phyloP scores from a whole-genome alignment of 2,888 invertebrate genomes.

The Coenonympha glycerion region DNA sequence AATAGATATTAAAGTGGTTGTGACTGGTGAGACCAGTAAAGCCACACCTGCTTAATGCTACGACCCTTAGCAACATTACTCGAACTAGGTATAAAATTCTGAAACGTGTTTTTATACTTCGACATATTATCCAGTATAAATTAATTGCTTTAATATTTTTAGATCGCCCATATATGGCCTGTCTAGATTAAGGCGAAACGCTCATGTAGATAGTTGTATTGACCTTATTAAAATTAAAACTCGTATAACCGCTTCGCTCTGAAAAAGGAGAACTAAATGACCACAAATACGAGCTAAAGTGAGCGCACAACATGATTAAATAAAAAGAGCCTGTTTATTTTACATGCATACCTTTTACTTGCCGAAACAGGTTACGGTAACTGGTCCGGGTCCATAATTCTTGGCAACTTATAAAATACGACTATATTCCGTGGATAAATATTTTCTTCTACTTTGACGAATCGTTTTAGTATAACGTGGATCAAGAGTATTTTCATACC shows the following conservation, averaged over 20 bases:
- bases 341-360: slow-evolving; percentile 51
- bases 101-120: neutral
- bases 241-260: slow-evolving; percentile 1
- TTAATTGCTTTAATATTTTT: slow-evolving; percentile 4
- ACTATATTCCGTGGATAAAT: slow-evolving; percentile 55
- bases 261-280: slow-evolving; percentile 4
- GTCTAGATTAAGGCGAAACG: slow-evolving; percentile 1
- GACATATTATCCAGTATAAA: neutral
- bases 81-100: neutral
- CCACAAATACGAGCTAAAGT: slow-evolving; percentile 5
- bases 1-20: slow-evolving; percentile 27
- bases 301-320: slow-evolving; percentile 32
- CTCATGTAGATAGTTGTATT: neutral
- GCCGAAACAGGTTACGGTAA: slow-evolving; percentile 50
- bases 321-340: slow-evolving; percentile 49
- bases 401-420: slow-evolving; percentile 52
- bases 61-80: slow-evolving; percentile 13
- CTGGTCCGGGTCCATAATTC: slow-evolving; percentile 50
- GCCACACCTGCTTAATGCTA: slow-evolving; percentile 28
- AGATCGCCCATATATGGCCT: neutral
- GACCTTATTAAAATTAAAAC: slow-evolving; percentile 11
- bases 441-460: slow-evolving; percentile 51
- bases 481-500: slow-evolving; percentile 4
- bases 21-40: slow-evolving; percentile 20
- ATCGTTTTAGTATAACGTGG: slow-evolving; percentile 38